These are phyloP conservation scores for Montipora efflorescens DNA, from an alignment of 64 coral and sea anemone species.

Conservation along the genomic window DNA sequence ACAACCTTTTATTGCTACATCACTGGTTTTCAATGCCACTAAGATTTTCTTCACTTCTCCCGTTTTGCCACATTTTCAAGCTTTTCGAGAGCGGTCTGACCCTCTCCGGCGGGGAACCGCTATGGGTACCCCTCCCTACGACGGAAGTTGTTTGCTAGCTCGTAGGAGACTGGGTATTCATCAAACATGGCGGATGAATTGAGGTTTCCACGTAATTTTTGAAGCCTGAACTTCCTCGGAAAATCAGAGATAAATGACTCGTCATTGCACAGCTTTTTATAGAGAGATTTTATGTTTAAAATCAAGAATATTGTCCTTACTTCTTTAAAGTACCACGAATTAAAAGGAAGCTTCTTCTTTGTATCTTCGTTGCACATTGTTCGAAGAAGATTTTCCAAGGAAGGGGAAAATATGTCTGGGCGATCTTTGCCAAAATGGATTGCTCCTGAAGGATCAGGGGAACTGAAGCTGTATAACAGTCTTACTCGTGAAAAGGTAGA, in stretches of 20 bases:
- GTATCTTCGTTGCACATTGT: neutral
- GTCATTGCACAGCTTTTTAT: neutral
- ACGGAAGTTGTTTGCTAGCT: neutral
- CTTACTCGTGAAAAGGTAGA: conserved; percentile 95
- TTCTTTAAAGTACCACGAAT: neutral
- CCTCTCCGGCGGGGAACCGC: no score
- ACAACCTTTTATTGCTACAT: no score
- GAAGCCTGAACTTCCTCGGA: neutral
- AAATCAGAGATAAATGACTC: neutral
- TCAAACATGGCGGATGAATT: conserved; percentile 4
- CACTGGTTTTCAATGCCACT: no score
- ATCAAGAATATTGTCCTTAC: neutral
- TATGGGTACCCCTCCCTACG: no score
- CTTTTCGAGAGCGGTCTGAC: no score
- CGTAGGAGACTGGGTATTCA: neutral
- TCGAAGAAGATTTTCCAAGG: conserved; percentile 6
- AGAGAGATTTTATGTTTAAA: conserved; percentile 31
- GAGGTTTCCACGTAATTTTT: neutral
- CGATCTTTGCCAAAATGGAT: conserved; percentile 89
- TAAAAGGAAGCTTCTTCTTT: neutral
- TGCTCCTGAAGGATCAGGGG: conserved; percentile 86
- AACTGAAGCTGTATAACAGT: conserved; percentile 95
- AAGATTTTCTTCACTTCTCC: no score
- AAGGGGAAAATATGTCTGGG: conserved; percentile 55
- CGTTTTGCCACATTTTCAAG: no score